These are phyloP conservation scores for Boloria selene DNA, from an alignment of 2,888 invertebrate species.

Conservation along the genomic window DNA sequence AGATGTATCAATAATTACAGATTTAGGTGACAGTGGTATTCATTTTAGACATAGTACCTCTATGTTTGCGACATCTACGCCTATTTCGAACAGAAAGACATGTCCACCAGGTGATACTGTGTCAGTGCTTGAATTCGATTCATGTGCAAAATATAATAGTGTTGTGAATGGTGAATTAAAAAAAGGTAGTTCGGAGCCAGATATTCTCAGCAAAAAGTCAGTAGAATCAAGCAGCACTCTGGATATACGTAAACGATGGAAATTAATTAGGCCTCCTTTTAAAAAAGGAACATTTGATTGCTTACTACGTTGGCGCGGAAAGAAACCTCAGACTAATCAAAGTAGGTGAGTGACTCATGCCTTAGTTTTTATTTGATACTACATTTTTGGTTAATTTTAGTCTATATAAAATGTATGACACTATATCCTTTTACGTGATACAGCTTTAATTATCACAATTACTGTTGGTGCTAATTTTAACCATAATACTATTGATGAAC, in stretches of 20 bases:
- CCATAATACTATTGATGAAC: not conserved
- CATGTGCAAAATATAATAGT: constrained; percentile 60
- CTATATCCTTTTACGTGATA: not conserved
- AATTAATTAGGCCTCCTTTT: constrained; percentile 65
- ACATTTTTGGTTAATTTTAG: no score
- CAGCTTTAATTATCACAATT: no score
- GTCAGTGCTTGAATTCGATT: constrained; percentile 64
- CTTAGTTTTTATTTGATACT: not conserved
- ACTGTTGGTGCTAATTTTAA: no score
- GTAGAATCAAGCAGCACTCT: constrained; percentile 58
- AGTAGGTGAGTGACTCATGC: constrained; percentile 60
- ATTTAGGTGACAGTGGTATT: constrained; percentile 64
- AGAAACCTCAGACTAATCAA: constrained; percentile 57
- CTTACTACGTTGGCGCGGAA: constrained; percentile 71
- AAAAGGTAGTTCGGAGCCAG: constrained; percentile 70
- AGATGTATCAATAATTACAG: constrained; percentile 53
- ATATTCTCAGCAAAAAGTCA: constrained; percentile 62
- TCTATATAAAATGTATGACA: constrained; percentile 1
- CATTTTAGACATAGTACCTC: constrained; percentile 53
- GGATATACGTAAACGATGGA: constrained; percentile 68
- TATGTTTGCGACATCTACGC: constrained; percentile 68
- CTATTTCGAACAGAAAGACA: constrained; percentile 65
- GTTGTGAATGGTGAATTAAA: constrained; percentile 55
- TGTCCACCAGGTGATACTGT: constrained; percentile 61
- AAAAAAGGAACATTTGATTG: constrained; percentile 73